A percentile compares a stretch with the other conserved stretches of the same genome.
Evolutionary conservation across 2,888 invertebrate species (phyloP).

Genomic region (Pycnomerus fuliginosus): DNA sequence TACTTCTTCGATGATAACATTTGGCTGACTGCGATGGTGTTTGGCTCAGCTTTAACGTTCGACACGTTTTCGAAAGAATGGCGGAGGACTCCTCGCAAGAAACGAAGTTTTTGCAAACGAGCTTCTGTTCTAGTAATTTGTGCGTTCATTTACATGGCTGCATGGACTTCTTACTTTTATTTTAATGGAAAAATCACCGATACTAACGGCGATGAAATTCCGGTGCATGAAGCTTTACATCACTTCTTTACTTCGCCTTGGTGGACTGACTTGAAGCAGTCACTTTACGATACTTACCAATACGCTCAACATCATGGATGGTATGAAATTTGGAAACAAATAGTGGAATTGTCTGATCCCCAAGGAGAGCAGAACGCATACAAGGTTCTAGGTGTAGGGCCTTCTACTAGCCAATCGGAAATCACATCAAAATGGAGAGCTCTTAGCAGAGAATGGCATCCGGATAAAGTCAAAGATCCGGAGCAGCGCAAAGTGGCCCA

Average conservation of each 20-base stretch:
- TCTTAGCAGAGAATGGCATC: slow-evolving; percentile 84
- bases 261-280: slow-evolving; percentile 81
- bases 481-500: slow-evolving; percentile 71
- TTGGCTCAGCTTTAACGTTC: slow-evolving; percentile 68
- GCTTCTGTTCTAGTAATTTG: slow-evolving; percentile 61
- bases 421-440: slow-evolving; percentile 80
- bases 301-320: slow-evolving; percentile 85
- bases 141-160: slow-evolving; percentile 65
- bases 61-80: slow-evolving; percentile 78
- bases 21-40: slow-evolving; percentile 67
- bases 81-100: slow-evolving; percentile 65
- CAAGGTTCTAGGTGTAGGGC: slow-evolving; percentile 75
- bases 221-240: slow-evolving; percentile 81
- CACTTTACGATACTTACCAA: slow-evolving; percentile 70
- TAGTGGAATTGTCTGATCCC: slow-evolving; percentile 84
- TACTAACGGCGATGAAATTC: slow-evolving; percentile 76
- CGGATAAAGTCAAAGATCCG: slow-evolving; percentile 83
- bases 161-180: slow-evolving; percentile 80
- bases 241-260: slow-evolving; percentile 89
- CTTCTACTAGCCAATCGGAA: slow-evolving; percentile 81
- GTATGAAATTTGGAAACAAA: slow-evolving; percentile 81
- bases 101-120: slow-evolving; percentile 51
- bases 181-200: slow-evolving; percentile 87
- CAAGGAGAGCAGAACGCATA: slow-evolving; percentile 89
- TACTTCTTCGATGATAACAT: slow-evolving; percentile 73